phyloP scores from a whole-genome alignment of 2,888 invertebrate genomes.

The Tinea semifulvella region DNA sequence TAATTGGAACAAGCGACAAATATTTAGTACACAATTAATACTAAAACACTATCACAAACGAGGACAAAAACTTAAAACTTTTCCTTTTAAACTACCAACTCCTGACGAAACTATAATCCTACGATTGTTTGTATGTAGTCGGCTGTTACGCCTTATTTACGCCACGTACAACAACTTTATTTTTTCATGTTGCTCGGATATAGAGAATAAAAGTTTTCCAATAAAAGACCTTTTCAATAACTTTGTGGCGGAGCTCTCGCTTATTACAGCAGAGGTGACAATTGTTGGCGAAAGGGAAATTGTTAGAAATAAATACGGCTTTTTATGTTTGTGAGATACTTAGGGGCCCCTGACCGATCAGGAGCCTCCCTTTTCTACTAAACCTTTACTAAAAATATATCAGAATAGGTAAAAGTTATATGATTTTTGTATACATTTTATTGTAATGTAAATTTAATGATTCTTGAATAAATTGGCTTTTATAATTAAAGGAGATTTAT shows the following conservation, averaged over 20 bases:
- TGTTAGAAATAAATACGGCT: neutral
- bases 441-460: conserved; percentile 13
- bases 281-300: conserved; percentile 39
- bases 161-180: conserved; percentile 56
- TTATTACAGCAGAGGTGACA: conserved; percentile 62
- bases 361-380: too few species aligned
- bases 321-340: too few species aligned
- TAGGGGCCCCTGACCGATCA: too few species aligned
- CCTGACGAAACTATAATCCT: conserved; percentile 8
- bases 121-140: conserved; percentile 16
- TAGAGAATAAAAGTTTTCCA: conserved; percentile 56
- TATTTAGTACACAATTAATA: neutral
- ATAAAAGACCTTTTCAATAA: conserved; percentile 55
- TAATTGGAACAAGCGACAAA: too few species aligned
- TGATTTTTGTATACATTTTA: too few species aligned
- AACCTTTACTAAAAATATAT: too few species aligned
- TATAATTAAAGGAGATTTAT: too few species aligned
- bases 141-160: conserved; percentile 56
- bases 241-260: conserved; percentile 41
- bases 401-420: too few species aligned
- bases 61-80: conserved; percentile 2
- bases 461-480: too few species aligned
- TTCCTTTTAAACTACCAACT: conserved; percentile 9
- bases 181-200: conserved; percentile 44
- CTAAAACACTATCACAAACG: neutral